Evolutionary conservation across 1,140 invertebrate genomes (phyloP).

Genomic region (Cotesia typhae): DNA sequence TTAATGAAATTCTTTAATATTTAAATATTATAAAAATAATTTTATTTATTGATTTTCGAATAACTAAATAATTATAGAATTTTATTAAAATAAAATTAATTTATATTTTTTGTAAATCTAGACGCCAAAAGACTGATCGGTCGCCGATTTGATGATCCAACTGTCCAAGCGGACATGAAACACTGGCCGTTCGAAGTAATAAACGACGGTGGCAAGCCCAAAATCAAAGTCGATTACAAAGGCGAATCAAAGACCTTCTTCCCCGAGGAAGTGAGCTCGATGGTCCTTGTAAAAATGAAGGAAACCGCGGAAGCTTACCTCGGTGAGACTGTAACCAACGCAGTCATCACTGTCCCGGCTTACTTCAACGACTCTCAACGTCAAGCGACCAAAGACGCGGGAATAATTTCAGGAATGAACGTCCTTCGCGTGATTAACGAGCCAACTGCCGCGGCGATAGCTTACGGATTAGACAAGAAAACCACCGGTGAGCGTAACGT

Average conservation of each 20-base stretch:
- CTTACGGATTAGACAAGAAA: conserved; percentile 86
- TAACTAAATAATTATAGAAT: too few species aligned
- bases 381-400: conserved; percentile 58
- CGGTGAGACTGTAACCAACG: too few species aligned
- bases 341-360: too few species aligned
- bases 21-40: too few species aligned
- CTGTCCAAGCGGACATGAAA: conserved; percentile 80
- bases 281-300: conserved; percentile 66
- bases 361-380: conserved; percentile 42
- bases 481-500: conserved; percentile 78
- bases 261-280: conserved; percentile 87
- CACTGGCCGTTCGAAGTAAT: conserved; percentile 83
- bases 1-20: too few species aligned
- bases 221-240: conserved; percentile 81
- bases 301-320: too few species aligned
- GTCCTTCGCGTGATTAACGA: background rate
- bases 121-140: conserved; percentile 71
- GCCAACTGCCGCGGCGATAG: conserved; percentile 82
- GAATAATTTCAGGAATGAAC: conserved; percentile 4
- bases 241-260: conserved; percentile 78
- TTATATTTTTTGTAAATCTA: too few species aligned
- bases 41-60: too few species aligned
- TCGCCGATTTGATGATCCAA: conserved; percentile 77
- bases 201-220: conserved; percentile 76
- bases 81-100: too few species aligned